Evolutionary conservation across 1,140 invertebrate species (phyloP), one percentile per base, ranked within the genome.

Genomic region (Papilio xuthus): DNA sequence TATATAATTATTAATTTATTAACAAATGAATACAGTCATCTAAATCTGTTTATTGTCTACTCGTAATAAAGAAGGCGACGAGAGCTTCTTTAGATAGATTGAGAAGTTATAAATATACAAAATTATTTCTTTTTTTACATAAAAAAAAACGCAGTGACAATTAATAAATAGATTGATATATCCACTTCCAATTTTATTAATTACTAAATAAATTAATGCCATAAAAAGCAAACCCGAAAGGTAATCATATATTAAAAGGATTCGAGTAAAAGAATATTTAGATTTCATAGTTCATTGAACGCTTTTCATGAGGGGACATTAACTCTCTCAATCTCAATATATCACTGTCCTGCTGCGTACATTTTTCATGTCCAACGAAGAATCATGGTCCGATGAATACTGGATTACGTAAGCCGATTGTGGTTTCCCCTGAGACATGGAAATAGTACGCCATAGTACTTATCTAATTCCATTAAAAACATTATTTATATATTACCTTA

Each of bases 321-420:
- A 47, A 44, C 37, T 41, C 71, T 23, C 71, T 73, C 71, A 44
- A 73, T 73, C 42, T 73, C 71, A 26, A 73, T 73, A 73, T 50
- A 73, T 73, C 71, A 73, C 71, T 73, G 71, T 73, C 71, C 42
- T n/a, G 6, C 42, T 7, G 1, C 37, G 42, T 73, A 73, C 71
- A 73, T 73, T 73, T 73, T 73, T 73, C 71, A 73, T 73, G 71
- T 73, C 71, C 71, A 7, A 26, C 20, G 42, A 42, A 67, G 71
- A 73, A 47, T 73, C 71, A 47, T 73, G 71, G 71, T 47, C 20
- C 71, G 71, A 73, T 73, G 41, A 73, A 73, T 47, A 42, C 37
- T 42, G 41, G 41, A 71, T 47, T 73, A 73, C 41, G 71, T 73
- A 73, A 73, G n/a, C n/a, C 37, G 37, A 50, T 50, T 73, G n/a